A percentile compares a stretch with the other conserved stretches of the same genome.
These are phyloP conservation scores for Phymatocera aterrima DNA, from an alignment of 2,888 invertebrate genomes.

Conservation along the genomic window DNA sequence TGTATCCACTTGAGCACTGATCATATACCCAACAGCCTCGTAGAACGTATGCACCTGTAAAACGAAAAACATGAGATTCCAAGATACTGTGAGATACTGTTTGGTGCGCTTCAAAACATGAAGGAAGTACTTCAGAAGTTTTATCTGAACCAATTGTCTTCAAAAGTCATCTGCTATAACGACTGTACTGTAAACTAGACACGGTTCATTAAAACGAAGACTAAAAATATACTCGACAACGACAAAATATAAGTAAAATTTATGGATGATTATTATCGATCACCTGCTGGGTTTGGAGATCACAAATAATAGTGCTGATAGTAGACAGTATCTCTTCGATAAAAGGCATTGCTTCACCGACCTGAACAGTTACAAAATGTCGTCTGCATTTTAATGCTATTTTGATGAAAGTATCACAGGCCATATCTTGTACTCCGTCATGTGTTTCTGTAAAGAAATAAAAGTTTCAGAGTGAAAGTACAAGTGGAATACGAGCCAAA, in stretches of 20 bases:
- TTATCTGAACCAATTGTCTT: no score
- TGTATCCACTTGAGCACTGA: slow-evolving; percentile 95
- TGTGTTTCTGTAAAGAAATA: slow-evolving; percentile 87
- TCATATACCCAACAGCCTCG: slow-evolving; percentile 99
- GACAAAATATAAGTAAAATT: neutral
- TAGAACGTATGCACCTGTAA: slow-evolving; percentile 94
- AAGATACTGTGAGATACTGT: neutral
- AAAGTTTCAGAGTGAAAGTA: neutral
- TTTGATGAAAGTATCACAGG: slow-evolving; percentile 99
- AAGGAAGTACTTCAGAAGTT: no score
- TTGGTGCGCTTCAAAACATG: no score
- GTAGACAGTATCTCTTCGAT: slow-evolving; percentile 98
- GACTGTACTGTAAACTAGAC: no score
- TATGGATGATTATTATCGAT: neutral
- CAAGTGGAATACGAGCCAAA: neutral
- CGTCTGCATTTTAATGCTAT: slow-evolving; percentile 98
- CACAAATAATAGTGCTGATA: slow-evolving; percentile 98
- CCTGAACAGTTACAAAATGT: slow-evolving; percentile 97
- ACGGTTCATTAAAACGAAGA: neutral
- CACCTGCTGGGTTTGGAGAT: slow-evolving; percentile 98
- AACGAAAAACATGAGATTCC: slow-evolving; percentile 22
- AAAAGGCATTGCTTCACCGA: slow-evolving; percentile 97
- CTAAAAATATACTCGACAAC: neutral
- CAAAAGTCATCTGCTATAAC: no score
- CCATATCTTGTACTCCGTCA: slow-evolving; percentile 99